Evolutionary conservation across 2,888 invertebrate species (phyloP).

Genomic region (Gibbula magus): DNA sequence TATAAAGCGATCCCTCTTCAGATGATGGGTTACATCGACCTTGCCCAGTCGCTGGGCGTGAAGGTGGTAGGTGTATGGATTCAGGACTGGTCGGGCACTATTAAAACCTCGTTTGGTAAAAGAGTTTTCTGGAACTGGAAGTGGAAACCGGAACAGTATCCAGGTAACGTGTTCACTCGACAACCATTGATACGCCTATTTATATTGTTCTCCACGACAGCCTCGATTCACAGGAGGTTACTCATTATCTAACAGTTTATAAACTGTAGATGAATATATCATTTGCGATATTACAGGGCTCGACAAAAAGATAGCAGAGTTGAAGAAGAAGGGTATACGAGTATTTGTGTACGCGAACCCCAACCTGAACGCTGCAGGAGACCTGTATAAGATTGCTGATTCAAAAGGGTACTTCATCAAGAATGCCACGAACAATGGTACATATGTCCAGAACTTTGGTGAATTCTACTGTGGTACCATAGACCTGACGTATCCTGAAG

Average conservation of each 20-base stretch:
- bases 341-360: slow-evolving; percentile 69
- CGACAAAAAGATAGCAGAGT: slow-evolving; percentile 44
- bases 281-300: slow-evolving; percentile 49
- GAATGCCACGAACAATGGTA: slow-evolving; percentile 47
- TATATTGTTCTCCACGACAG: too few relatives aligned
- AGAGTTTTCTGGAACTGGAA: slow-evolving; percentile 70
- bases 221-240: neutral
- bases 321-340: slow-evolving; percentile 51
- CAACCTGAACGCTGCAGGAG: slow-evolving; percentile 59
- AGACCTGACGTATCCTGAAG: slow-evolving; percentile 65
- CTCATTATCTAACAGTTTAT: neutral
- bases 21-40: slow-evolving; percentile 58
- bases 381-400: slow-evolving; percentile 56
- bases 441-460: slow-evolving; percentile 61
- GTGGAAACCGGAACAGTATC: slow-evolving; percentile 63
- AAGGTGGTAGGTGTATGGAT: slow-evolving; percentile 67
- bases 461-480: slow-evolving; percentile 66
- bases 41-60: slow-evolving; percentile 48
- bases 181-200: too few relatives aligned
- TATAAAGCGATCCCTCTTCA: slow-evolving; percentile 32
- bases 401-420: slow-evolving; percentile 57
- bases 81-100: slow-evolving; percentile 69
- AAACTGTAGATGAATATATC: neutral
- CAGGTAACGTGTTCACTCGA: slow-evolving; percentile 52
- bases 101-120: slow-evolving; percentile 64